phyloP scores from a whole-genome alignment of 2,113 vertebrate species.

The Spea multiplicata region DNA sequence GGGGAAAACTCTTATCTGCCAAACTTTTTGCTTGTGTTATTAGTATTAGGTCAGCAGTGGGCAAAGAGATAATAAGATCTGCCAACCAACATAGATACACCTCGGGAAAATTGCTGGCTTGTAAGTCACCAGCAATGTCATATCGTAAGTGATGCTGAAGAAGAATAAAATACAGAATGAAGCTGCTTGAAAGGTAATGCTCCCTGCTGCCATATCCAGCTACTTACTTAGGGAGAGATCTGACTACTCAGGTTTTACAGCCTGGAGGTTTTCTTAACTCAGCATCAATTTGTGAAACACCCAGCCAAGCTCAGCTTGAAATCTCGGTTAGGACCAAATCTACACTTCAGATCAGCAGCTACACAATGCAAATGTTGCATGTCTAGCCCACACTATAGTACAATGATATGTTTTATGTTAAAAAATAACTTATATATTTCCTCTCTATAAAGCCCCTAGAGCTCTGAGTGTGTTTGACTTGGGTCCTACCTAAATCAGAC shows the following conservation, averaged over 20 bases:
- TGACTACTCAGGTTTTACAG: slow-evolving; percentile 33
- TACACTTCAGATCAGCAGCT: neutral
- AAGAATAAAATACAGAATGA: slow-evolving; percentile 22
- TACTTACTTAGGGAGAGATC: slow-evolving; percentile 28
- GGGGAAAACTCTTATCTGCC: neutral
- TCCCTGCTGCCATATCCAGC: slow-evolving; percentile 20
- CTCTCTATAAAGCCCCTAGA: too few relatives aligned
- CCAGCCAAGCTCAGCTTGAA: slow-evolving; percentile 20
- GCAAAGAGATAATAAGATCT: neutral
- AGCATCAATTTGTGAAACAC: slow-evolving; percentile 29
- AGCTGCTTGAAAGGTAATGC: slow-evolving; percentile 15
- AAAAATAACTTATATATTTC: too few relatives aligned
- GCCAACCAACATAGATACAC: slow-evolving; percentile 6
- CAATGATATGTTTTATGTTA: neutral
- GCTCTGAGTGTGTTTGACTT: neutral
- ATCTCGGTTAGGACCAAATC: slow-evolving; percentile 14
- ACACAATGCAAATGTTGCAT: slow-evolving; percentile 18
- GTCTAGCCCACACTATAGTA: neutral
- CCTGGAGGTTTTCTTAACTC: slow-evolving; percentile 32
- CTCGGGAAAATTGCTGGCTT: slow-evolving; percentile 13
- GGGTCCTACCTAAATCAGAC: too few relatives aligned
- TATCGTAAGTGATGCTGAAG: slow-evolving; percentile 12
- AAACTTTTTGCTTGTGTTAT: slow-evolving; percentile 12
- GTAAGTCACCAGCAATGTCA: slow-evolving; percentile 9
- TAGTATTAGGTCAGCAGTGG: slow-evolving; percentile 20